A percentile compares a stretch with the other conserved stretches of the same genome.
Evolutionary conservation across 2,113 vertebrate genomes (phyloP).

Genomic region (Ploceus nigricollis): DNA sequence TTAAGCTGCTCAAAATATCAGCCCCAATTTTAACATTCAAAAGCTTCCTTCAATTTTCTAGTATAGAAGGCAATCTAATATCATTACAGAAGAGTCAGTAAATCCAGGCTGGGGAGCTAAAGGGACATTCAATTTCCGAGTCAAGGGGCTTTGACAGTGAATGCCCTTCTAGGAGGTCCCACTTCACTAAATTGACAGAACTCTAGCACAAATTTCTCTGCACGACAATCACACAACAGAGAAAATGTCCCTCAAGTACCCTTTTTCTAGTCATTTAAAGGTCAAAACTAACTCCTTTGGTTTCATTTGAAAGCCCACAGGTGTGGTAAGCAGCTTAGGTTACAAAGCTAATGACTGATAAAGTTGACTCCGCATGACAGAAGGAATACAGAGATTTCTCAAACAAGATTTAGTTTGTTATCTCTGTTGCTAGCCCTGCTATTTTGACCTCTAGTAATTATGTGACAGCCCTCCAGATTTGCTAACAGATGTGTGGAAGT

Average conservation of each 20-base stretch:
- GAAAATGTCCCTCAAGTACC: background rate
- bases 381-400: constrained; percentile 33
- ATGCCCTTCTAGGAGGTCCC: background rate
- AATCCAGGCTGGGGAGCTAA: background rate
- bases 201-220: background rate
- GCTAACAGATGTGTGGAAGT: background rate
- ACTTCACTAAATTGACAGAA: background rate
- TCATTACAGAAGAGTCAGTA: background rate
- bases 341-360: constrained; percentile 35
- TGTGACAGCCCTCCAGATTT: background rate
- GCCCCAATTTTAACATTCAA: background rate
- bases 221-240: background rate
- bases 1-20: background rate
- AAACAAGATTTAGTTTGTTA: constrained; percentile 12
- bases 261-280: constrained; percentile 24
- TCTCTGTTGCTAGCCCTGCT: background rate
- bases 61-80: background rate
- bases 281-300: constrained; percentile 29
- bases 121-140: background rate
- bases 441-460: constrained; percentile 24
- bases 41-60: background rate
- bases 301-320: constrained; percentile 25
- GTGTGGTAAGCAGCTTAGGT: constrained; percentile 19
- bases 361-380: constrained; percentile 41
- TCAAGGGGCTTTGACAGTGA: background rate